Percentiles rank a stretch among this genome's conserved stretches.
Evolutionary conservation across 1,140 invertebrate genomes (phyloP).

Genomic region (Galleria mellonella): DNA sequence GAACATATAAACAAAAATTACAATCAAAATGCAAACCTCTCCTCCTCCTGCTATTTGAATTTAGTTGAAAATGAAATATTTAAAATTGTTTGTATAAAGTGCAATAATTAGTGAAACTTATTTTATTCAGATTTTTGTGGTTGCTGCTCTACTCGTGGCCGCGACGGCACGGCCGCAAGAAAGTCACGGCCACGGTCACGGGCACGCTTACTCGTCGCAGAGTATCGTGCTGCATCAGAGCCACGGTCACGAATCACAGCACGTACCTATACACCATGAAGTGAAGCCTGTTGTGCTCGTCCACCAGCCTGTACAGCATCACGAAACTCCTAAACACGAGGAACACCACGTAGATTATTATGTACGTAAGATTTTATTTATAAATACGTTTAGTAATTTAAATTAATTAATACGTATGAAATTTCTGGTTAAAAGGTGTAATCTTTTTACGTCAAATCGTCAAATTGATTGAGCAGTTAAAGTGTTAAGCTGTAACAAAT

Average conservation of each 20-base stretch:
- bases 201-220: constrained; percentile 10
- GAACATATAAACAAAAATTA: no score
- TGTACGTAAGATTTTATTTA: constrained; percentile 10
- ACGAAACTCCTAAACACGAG: constrained; percentile 4
- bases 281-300: constrained; percentile 5
- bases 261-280: constrained; percentile 5
- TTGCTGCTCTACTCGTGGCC: constrained; percentile 10
- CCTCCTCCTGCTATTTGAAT: no score
- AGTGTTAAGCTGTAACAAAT: no score
- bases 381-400: no score
- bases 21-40: no score
- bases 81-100: not conserved
- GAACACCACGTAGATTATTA: constrained; percentile 19
- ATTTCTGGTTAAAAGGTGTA: no score
- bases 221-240: constrained; percentile 13
- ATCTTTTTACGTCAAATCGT: no score
- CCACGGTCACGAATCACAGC: not conserved
- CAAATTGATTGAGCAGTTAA: no score
- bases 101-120: not conserved
- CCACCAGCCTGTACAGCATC: constrained; percentile 21
- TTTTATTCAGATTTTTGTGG: not conserved
- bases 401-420: no score
- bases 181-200: constrained; percentile 12
- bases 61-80: no score
- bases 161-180: constrained; percentile 28